phyloP scores from a whole-genome alignment of 2,797 vertebrate genomes.

The Acridotheres tristis region DNA sequence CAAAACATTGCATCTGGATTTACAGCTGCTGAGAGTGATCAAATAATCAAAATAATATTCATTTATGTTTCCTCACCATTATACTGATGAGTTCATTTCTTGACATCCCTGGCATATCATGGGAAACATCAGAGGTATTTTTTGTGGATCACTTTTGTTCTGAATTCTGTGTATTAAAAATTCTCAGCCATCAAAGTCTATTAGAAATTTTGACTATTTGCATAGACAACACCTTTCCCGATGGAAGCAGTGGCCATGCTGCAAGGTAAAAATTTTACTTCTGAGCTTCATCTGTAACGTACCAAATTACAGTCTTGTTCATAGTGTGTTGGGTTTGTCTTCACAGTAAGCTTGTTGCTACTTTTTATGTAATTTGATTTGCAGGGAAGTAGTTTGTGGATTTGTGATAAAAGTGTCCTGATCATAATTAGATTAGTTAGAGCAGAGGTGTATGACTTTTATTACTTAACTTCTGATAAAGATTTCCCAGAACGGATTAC shows the following conservation, averaged over 20 bases:
- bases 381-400: background rate
- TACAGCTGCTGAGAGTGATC: background rate
- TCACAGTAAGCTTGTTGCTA: background rate
- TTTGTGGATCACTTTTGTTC: background rate
- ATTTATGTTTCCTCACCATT: background rate
- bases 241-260: background rate
- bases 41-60: background rate
- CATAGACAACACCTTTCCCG: background rate
- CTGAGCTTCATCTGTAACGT: background rate
- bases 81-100: background rate
- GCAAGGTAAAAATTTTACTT: background rate
- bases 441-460: background rate
- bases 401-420: background rate
- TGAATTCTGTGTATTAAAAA: background rate
- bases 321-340: background rate
- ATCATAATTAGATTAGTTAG: background rate
- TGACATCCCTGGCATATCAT: background rate
- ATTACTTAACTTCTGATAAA: background rate
- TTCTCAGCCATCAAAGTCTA: background rate
- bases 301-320: background rate
- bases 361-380: background rate
- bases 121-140: background rate
- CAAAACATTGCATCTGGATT: background rate
- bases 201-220: background rate
- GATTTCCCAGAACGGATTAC: background rate